Percentiles rank a stretch among this genome's conserved stretches.
Evolutionary conservation across 2,797 vertebrate genomes (phyloP).

Genomic region (Argya squamiceps): DNA sequence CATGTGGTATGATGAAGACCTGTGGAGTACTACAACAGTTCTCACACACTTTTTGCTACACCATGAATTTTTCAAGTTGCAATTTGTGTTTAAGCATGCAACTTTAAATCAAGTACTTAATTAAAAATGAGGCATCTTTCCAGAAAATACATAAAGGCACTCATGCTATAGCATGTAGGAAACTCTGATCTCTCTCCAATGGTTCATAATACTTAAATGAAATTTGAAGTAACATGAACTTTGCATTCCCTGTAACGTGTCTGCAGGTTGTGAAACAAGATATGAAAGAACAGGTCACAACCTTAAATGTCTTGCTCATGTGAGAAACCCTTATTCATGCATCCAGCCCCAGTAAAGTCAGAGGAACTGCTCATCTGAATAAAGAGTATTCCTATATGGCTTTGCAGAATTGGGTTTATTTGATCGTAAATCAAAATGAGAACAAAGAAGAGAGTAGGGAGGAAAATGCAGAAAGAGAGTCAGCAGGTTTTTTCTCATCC

Average conservation of each 20-base stretch:
- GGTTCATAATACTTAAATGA: background rate
- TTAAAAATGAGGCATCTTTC: conserved; percentile 24
- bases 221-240: background rate
- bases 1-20: background rate
- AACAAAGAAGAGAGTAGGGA: conserved; percentile 10
- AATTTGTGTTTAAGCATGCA: background rate
- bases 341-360: conserved; percentile 1
- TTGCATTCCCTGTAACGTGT: background rate
- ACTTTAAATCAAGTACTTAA: conserved; percentile 6
- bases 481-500: conserved; percentile 37
- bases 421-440: conserved; percentile 54
- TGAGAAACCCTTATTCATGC: conserved; percentile 20
- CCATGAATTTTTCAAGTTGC: conserved; percentile 13
- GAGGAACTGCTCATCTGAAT: conserved; percentile 40
- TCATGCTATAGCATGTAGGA: background rate
- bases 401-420: conserved; percentile 36
- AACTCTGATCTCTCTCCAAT: conserved; percentile 6
- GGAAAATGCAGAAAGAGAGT: conserved; percentile 32
- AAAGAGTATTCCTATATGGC: conserved; percentile 15
- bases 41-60: background rate
- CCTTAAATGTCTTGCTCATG: background rate
- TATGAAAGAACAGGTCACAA: conserved; percentile 24
- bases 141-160: background rate
- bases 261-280: conserved; percentile 28
- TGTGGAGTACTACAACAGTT: background rate